Conservation (phyloP, 2,797 vertebrate species). For the Notolepis coatsorum region DNA sequence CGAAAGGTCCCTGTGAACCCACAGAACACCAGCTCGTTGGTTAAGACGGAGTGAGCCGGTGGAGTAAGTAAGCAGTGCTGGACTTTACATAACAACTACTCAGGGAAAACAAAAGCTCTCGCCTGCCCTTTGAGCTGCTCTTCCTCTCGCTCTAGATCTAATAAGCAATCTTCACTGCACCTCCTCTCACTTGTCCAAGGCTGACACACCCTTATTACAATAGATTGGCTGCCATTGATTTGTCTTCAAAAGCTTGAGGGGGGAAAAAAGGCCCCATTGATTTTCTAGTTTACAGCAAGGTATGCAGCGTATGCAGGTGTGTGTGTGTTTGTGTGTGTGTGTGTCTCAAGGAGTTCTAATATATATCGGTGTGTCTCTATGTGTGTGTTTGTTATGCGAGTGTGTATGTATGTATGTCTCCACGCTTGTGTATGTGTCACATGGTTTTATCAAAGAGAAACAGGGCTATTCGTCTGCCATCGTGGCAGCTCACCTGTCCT, state of each 20-base stretch:
- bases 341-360: too few relatives aligned
- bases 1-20: constrained; percentile 36
- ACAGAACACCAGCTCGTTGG: constrained; percentile 19
- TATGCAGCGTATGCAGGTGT: too few relatives aligned
- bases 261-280: constrained; percentile 54
- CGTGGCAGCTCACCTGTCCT: constrained; percentile 44
- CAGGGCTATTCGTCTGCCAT: constrained; percentile 37
- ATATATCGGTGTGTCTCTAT: too few relatives aligned
- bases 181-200: constrained; percentile 50
- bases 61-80: constrained; percentile 30
- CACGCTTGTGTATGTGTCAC: too few relatives aligned
- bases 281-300: constrained; percentile 55
- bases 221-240: constrained; percentile 70
- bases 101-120: constrained; percentile 57
- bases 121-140: constrained; percentile 27
- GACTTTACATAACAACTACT: constrained; percentile 61
- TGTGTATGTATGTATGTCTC: too few relatives aligned
- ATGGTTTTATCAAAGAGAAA: constrained; percentile 35
- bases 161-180: constrained; percentile 49
- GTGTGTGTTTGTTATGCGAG: too few relatives aligned
- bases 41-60: background rate
- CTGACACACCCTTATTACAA: constrained; percentile 66
- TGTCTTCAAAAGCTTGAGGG: constrained; percentile 48
- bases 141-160: constrained; percentile 35
- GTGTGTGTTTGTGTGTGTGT: too few relatives aligned